Evolutionary conservation across 2,888 invertebrate genomes (phyloP).

Genomic region (Oscheius sp.): DNA sequence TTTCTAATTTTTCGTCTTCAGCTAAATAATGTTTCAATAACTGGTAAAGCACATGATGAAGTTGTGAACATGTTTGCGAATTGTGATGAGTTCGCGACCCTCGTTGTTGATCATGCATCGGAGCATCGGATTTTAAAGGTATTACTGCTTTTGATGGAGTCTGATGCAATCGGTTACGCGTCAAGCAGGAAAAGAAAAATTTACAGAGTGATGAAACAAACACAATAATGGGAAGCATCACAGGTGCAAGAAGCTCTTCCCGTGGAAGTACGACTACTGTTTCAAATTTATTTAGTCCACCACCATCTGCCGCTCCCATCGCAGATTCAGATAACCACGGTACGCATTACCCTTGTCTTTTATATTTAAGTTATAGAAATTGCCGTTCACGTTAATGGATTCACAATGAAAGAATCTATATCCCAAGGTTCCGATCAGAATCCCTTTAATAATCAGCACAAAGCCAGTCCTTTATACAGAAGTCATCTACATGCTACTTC

Average conservation of each 20-base stretch:
- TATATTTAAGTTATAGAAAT: background rate
- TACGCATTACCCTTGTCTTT: too few species aligned
- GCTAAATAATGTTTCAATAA: slow-evolving; percentile 9
- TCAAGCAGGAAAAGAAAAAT: too few species aligned
- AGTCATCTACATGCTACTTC: slow-evolving; percentile 5
- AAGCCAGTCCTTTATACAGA: background rate
- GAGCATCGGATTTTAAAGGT: slow-evolving; percentile 19
- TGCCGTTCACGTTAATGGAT: background rate
- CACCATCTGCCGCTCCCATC: too few species aligned
- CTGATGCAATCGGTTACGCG: too few species aligned
- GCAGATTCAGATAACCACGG: too few species aligned
- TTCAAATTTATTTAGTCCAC: too few species aligned
- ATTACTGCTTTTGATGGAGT: background rate
- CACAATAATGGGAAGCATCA: background rate
- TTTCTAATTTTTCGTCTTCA: background rate
- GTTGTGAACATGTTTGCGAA: slow-evolving; percentile 20
- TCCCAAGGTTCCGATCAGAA: background rate
- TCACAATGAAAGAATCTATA: background rate
- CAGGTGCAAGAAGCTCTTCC: background rate
- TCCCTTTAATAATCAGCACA: too few species aligned
- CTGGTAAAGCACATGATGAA: slow-evolving; percentile 30
- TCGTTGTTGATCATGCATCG: slow-evolving; percentile 22
- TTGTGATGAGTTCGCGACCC: background rate
- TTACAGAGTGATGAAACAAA: too few species aligned
- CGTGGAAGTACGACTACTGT: too few species aligned